A percentile compares a stretch with the other conserved stretches of the same genome.
These are phyloP conservation scores for Herminia tarsipennalis DNA, from an alignment of 2,888 invertebrate species.

Conservation along the genomic window DNA sequence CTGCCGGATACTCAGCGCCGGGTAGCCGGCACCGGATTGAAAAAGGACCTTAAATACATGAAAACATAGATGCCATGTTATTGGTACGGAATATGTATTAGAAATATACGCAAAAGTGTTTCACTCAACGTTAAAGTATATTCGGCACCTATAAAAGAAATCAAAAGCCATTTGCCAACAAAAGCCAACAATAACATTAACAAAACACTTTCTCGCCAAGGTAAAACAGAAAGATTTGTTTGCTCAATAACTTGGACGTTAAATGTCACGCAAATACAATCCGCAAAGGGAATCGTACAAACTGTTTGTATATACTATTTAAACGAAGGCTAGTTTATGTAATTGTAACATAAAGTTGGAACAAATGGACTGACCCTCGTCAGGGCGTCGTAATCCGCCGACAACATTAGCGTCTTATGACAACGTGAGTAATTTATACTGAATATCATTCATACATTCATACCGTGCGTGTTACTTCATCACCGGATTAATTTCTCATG, in stretches of 20 bases:
- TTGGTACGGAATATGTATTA: too few species aligned
- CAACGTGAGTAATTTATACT: constrained; percentile 60
- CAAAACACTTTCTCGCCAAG: background rate
- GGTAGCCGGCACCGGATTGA: too few species aligned
- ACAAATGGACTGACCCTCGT: constrained; percentile 67
- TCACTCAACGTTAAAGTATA: too few species aligned
- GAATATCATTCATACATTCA: constrained; percentile 42
- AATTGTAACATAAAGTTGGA: constrained; percentile 46
- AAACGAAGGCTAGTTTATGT: constrained; percentile 27
- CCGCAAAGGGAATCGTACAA: constrained; percentile 1
- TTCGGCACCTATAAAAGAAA: too few species aligned
- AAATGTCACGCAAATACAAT: constrained; percentile 7
- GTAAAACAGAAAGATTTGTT: constrained; percentile 31
- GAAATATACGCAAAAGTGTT: too few species aligned
- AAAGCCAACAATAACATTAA: background rate
- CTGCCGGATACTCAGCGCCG: too few species aligned
- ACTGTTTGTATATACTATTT: constrained; percentile 12
- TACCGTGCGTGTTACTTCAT: constrained; percentile 27
- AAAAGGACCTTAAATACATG: too few species aligned
- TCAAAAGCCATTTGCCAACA: too few species aligned
- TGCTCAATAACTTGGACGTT: constrained; percentile 28
- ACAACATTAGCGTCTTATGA: constrained; percentile 65
- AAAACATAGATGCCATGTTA: too few species aligned
- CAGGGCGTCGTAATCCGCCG: constrained; percentile 58
- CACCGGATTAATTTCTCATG: constrained; percentile 34